Conservation (phyloP, 1,140 invertebrate species). For the Meloidogyne chitwoodi region DNA sequence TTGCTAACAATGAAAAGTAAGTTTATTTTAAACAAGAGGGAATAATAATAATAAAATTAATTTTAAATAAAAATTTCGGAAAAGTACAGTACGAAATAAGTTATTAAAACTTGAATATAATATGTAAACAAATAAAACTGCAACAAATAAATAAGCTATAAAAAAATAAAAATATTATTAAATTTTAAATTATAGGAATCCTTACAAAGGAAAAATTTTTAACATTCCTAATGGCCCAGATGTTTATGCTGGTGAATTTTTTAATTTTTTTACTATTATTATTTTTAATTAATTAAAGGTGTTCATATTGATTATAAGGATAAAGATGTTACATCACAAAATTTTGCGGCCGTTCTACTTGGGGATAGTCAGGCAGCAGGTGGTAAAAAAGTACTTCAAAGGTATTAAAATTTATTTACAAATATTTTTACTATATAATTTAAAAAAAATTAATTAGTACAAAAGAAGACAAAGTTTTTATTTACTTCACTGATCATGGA, state of each 20-base stretch:
- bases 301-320: conserved; percentile 67
- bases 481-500: conserved; percentile 68
- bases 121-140: no score
- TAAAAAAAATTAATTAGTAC: conserved; percentile 62
- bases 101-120: no score
- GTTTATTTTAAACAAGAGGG: conserved; percentile 26
- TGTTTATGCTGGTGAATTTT: conserved; percentile 65
- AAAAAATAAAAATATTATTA: neutral
- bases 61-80: no score
- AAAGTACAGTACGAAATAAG: no score
- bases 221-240: conserved; percentile 67
- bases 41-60: no score
- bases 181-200: conserved; percentile 65
- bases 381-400: conserved; percentile 52
- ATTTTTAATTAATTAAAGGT: conserved; percentile 63
- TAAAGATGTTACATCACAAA: conserved; percentile 34
- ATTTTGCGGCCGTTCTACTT: conserved; percentile 34
- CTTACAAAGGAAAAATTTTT: conserved; percentile 66
- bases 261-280: conserved; percentile 36
- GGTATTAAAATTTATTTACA: conserved; percentile 37
- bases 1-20: conserved; percentile 66
- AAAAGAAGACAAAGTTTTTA: conserved; percentile 32
- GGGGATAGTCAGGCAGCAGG: conserved; percentile 17
- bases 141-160: no score
- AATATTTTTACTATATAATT: conserved; percentile 37